These are phyloP conservation scores for Pantherophis guttatus DNA, from an alignment of 2,113 vertebrate species.

Conservation along the genomic window DNA sequence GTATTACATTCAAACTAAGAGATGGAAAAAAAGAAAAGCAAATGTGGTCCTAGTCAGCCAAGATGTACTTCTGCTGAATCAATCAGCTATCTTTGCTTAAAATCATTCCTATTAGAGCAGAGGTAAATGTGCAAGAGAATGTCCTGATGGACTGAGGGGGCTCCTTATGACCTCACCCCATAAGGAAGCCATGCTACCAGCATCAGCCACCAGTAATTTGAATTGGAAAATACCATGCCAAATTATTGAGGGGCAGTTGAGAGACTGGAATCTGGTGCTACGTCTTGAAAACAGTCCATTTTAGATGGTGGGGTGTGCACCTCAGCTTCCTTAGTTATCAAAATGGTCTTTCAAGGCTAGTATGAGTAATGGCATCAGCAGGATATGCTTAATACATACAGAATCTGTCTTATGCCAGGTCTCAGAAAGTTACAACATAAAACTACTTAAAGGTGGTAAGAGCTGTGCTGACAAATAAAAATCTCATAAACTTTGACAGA, in stretches of 20 bases:
- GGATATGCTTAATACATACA: not conserved
- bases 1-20: constrained; percentile 14
- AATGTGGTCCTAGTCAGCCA: not conserved
- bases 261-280: not conserved
- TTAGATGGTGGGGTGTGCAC: not conserved
- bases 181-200: not conserved
- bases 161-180: not conserved
- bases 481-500: not conserved
- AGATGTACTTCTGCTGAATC: not conserved
- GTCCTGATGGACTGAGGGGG: not conserved
- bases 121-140: not conserved
- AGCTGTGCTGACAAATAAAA: not conserved
- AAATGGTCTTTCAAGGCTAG: not conserved
- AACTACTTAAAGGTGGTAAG: not conserved
- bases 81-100: not conserved
- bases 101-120: not conserved
- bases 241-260: not conserved
- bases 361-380: not conserved
- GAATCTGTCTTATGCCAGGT: not conserved
- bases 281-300: not conserved
- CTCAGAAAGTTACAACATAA: not conserved
- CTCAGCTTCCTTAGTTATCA: not conserved
- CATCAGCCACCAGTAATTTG: not conserved
- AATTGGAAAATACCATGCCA: not conserved
- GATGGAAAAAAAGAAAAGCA: too few relatives aligned